These are phyloP conservation scores for Danaus melanippus DNA, from an alignment of 1,140 invertebrate genomes.

Conservation along the genomic window DNA sequence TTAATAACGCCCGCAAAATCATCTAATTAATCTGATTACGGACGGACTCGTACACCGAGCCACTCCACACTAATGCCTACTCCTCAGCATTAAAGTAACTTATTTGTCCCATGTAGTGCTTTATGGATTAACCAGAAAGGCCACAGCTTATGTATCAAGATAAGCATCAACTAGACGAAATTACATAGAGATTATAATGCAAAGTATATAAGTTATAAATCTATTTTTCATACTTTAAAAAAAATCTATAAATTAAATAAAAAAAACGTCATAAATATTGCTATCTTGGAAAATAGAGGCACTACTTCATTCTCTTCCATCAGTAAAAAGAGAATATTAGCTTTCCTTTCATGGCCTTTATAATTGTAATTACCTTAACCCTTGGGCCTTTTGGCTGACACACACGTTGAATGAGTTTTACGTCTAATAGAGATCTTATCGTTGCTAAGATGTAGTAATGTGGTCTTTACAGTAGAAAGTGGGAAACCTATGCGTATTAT, in stretches of 20 bases:
- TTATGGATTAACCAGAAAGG: conserved; percentile 43
- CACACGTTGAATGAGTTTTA: conserved; percentile 60
- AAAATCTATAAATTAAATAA: too few species aligned
- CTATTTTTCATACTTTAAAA: too few species aligned
- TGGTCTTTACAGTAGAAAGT: conserved; percentile 53
- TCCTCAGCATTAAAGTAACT: conserved; percentile 59
- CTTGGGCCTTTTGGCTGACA: conserved; percentile 37
- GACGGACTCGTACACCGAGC: conserved; percentile 46
- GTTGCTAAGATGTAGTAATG: conserved; percentile 52
- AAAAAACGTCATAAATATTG: too few species aligned
- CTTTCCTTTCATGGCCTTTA: conserved; percentile 33
- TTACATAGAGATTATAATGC: conserved; percentile 1
- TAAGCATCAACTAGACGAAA: conserved; percentile 25
- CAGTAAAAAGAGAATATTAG: conserved; percentile 28
- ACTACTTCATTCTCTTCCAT: too few species aligned
- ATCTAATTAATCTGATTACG: conserved; percentile 70
- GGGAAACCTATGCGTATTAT: conserved; percentile 46
- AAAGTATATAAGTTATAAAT: too few species aligned
- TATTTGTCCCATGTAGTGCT: conserved; percentile 53
- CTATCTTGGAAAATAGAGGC: too few species aligned
- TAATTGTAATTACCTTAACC: conserved; percentile 52
- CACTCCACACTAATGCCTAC: conserved; percentile 58
- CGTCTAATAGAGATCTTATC: conserved; percentile 68
- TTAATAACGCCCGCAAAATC: conserved; percentile 70
- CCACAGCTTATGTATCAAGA: conserved; percentile 25